Evolutionary conservation across 2,797 vertebrate genomes (phyloP).

Genomic region (Lepus oiostolus): DNA sequence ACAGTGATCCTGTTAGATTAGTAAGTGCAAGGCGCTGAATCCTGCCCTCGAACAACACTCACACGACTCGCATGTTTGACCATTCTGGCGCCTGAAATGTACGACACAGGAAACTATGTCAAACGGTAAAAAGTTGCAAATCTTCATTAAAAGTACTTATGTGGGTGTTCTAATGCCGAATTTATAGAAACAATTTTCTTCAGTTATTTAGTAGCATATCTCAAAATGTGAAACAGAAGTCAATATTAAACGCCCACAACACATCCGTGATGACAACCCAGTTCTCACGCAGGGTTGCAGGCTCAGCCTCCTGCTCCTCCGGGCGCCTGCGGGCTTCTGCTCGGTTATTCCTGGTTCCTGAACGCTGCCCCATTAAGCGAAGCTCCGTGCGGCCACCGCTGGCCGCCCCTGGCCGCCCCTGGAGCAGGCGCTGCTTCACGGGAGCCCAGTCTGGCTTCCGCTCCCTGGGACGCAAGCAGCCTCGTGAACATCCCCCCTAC

Average conservation of each 20-base stretch:
- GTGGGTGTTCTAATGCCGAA: constrained; percentile 52
- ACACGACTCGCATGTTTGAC: constrained; percentile 70
- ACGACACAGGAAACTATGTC: constrained; percentile 79
- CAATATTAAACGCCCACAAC: constrained; percentile 74
- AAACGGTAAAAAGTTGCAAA: constrained; percentile 74
- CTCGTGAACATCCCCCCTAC: too few relatives aligned
- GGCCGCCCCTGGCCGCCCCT: too few relatives aligned
- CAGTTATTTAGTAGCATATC: constrained; percentile 66
- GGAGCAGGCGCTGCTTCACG: too few relatives aligned
- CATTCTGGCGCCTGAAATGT: constrained; percentile 72
- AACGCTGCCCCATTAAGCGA: neutral
- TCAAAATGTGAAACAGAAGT: constrained; percentile 64
- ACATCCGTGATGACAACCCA: constrained; percentile 34
- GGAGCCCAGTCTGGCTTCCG: neutral
- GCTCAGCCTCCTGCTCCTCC: neutral
- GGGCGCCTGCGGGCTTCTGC: neutral
- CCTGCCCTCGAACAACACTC: constrained; percentile 63
- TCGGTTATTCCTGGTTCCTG: neutral
- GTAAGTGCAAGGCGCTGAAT: constrained; percentile 38
- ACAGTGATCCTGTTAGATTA: constrained; percentile 63
- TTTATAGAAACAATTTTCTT: constrained; percentile 65
- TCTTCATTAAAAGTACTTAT: constrained; percentile 75
- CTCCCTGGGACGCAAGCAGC: too few relatives aligned
- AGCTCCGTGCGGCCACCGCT: too few relatives aligned
- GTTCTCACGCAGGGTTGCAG: neutral